Evolutionary conservation across 2,113 vertebrate species (phyloP).

Genomic region (Pipra filicauda): DNA sequence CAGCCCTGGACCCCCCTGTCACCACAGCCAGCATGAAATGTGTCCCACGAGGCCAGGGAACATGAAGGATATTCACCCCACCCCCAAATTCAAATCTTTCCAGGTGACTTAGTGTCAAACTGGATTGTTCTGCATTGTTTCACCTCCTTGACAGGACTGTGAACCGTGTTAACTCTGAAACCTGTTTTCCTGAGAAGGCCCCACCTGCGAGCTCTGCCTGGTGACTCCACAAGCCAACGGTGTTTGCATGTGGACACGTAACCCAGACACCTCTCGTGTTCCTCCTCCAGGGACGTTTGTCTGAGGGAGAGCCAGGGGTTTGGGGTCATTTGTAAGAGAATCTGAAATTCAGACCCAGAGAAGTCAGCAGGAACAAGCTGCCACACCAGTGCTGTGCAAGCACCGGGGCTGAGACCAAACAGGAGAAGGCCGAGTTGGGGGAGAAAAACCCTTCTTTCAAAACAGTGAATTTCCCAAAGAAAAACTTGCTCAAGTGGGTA

Average conservation of each 20-base stretch:
- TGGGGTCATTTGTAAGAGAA: fast-evolving
- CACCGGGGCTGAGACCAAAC: neutral
- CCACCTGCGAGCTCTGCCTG: neutral
- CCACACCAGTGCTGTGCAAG: fast-evolving
- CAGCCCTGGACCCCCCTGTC: neutral
- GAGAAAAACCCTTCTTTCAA: neutral
- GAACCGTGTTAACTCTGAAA: neutral
- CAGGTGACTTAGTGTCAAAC: neutral
- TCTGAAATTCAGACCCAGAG: fast-evolving
- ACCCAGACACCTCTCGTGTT: neutral
- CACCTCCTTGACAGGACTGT: neutral
- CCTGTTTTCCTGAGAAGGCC: neutral
- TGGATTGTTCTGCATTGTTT: fast-evolving
- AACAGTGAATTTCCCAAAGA: neutral
- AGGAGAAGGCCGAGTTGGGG: neutral
- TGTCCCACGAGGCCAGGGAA: neutral
- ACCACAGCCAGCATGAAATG: neutral
- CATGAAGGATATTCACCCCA: too few relatives aligned
- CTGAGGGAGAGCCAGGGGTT: neutral
- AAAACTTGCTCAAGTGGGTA: neutral
- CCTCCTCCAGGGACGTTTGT: fast-evolving
- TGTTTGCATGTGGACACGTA: neutral
- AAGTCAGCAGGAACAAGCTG: neutral
- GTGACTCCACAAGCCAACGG: neutral
- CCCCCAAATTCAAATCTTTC: neutral